Percentiles rank a stretch among this genome's conserved stretches.
These are phyloP conservation scores for Aplysina aerophoba DNA, from an alignment of 37 sponge, comb jelly and placozoan genomes.

Conservation along the genomic window DNA sequence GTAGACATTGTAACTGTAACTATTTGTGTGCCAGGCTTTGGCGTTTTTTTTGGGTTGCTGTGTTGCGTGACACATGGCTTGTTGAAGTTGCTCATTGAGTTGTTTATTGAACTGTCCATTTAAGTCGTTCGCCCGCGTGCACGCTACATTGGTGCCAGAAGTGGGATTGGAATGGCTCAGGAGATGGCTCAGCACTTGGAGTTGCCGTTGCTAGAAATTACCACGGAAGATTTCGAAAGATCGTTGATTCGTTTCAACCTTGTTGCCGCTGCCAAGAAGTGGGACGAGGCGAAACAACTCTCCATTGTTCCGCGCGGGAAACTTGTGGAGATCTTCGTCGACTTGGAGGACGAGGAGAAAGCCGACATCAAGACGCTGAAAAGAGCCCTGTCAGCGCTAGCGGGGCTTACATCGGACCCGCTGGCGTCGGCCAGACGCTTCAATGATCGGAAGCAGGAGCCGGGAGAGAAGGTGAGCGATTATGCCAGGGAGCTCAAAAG, in stretches of 20 bases:
- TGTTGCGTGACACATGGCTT: too few relatives aligned
- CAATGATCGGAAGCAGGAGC: slow-evolving; percentile 10
- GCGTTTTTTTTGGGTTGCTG: too few relatives aligned
- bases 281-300: slow-evolving; percentile 49
- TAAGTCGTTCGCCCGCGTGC: background rate
- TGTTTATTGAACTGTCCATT: background rate
- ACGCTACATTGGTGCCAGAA: background rate
- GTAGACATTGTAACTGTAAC: too few relatives aligned
- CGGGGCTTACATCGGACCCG: slow-evolving; percentile 30
- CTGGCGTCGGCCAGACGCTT: slow-evolving; percentile 1
- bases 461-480: slow-evolving; percentile 29
- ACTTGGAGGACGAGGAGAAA: slow-evolving; percentile 17
- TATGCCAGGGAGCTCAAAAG: slow-evolving; percentile 31
- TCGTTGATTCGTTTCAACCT: slow-evolving; percentile 47
- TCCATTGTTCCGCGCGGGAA: slow-evolving; percentile 43
- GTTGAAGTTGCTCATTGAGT: too few relatives aligned
- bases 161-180: background rate
- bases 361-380: slow-evolving; percentile 13
- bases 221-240: slow-evolving; percentile 25
- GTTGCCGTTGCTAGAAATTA: slow-evolving; percentile 34
- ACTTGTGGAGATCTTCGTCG: slow-evolving; percentile 30
- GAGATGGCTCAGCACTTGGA: background rate
- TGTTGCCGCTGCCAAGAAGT: slow-evolving; percentile 45
- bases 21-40: too few relatives aligned
- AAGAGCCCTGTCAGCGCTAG: background rate